Base-by-base conservation (phyloP, 1,140 invertebrate species). In the Pogonus chalceus region DNA sequence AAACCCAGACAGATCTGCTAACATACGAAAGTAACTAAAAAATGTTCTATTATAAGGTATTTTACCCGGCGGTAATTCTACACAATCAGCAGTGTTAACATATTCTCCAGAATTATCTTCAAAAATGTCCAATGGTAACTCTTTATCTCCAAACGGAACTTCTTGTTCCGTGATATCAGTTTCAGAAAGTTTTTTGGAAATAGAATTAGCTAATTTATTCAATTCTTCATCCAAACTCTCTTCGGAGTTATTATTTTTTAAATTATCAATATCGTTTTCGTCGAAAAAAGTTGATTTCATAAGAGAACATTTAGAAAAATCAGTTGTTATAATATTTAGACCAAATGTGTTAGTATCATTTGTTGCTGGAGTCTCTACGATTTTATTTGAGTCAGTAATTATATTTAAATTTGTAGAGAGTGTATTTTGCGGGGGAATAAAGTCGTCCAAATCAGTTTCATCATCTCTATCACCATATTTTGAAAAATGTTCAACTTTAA, bases 401-500 rank as follows among this genome's bases (percentile, higher is more conserved):
- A n/a, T n/a, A n/a, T n/a, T n/a, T n/a, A n/a, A n/a, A n/a, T n/a
- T n/a, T n/a, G n/a, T n/a, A n/a, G n/a, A n/a, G n/a, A n/a, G n/a
- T n/a, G n/a, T n/a, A n/a, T n/a, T n/a, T n/a, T n/a, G n/a, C n/a
- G n/a, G n/a, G n/a, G n/a, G n/a, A n/a, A n/a, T n/a, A n/a, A n/a
- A n/a, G n/a, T n/a, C n/a, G n/a, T n/a, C n/a, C n/a, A n/a, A n/a
- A n/a, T n/a, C n/a, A n/a, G n/a, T n/a, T n/a, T n/a, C n/a, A n/a
- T n/a, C n/a, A 62, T 96, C 93, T 53, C 85, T 85, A 4, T 96
- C 72, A 1, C 91, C 92, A 71, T 98, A 98, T 67, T 97, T 97
- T 0, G 93, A 96, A 70, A 98, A 98, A 73, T 98, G 95, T 56
- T 93, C 86, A 22, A 96, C 92, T 67, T 87, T 85, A 61, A 89